Base-by-base conservation (phyloP, 2,797 vertebrate genomes). In the Poeciliopsis turneri region DNA sequence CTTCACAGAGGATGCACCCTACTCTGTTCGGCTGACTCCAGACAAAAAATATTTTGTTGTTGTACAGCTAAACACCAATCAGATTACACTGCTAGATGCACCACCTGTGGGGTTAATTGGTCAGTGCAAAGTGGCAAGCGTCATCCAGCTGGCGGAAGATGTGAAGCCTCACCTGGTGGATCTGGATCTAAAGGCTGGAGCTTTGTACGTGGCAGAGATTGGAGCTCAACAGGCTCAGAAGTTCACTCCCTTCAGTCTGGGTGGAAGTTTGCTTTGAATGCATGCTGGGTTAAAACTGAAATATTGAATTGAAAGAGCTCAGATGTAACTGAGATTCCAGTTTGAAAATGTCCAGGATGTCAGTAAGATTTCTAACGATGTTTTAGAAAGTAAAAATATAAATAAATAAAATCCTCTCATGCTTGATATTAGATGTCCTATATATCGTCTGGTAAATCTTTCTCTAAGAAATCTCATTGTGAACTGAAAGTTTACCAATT, bases 211-310 rank as follows among this genome's bases (percentile, higher is more conserved):
- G 55, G 98, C 97, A 3, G 97, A 99, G 90, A 97, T 99, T 1
- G 97, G 97, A 77, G 97, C 97, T 1, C 94, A 95, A 81, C 98
- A 99, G 95, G 97, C 97, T n/a, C 97, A 99, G 88, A 98, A 95
- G 92, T 99, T 96, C 0, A 78, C 95, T 3, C 97, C 96, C 1
- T 88, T 95, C 70, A 90, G 83, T 66, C 70, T 94, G 69, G 87
- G 79, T 5, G 85, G 79, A 12, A 80, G 47, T 1, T 64, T 93
- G 18, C 71, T 82, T 45, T 95, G 91, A 64, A 55, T 33, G 15
- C 41, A 57, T 30, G 20, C 15, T 70, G 10, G 20, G 8, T 13
- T 77, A 64, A 53, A 68, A 30, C 6, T 39, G 3, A 49, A 61
- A 13, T 57, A 47, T 25, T 51, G 10, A 80, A 59, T 30, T 15